These are phyloP conservation scores for Chiloscyllium plagiosum DNA, from an alignment of 2,113 vertebrate species.

Conservation along the genomic window DNA sequence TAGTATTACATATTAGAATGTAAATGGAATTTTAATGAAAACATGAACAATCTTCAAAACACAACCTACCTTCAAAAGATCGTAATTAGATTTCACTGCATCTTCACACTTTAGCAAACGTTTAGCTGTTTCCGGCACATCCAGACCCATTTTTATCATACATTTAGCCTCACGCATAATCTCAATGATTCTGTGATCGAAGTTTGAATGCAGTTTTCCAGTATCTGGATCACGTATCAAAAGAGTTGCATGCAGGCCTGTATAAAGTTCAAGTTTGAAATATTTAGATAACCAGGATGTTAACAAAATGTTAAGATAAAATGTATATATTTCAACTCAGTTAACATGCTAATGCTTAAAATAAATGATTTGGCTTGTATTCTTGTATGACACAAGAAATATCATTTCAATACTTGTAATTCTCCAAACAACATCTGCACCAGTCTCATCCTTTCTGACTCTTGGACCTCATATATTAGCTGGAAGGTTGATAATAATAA, in stretches of 20 bases:
- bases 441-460: background rate
- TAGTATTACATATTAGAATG: background rate
- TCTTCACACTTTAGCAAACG: conserved; percentile 57
- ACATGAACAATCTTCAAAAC: background rate
- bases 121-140: conserved; percentile 65
- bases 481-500: background rate
- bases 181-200: conserved; percentile 67
- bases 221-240: conserved; percentile 62
- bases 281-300: background rate
- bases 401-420: background rate
- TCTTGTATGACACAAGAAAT: background rate
- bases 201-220: conserved; percentile 65
- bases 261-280: conserved; percentile 37
- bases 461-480: background rate
- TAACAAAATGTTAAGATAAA: background rate
- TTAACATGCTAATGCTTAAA: background rate
- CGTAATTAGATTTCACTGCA: conserved; percentile 54
- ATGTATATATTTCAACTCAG: background rate
- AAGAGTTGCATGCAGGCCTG: conserved; percentile 65
- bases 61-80: conserved; percentile 61
- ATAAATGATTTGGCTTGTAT: no score
- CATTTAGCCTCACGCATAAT: conserved; percentile 66
- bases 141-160: conserved; percentile 67
- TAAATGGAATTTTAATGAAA: background rate
- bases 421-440: no score